These are phyloP conservation scores for Sebastes elongatus DNA, from an alignment of 2,797 vertebrate genomes.

Conservation along the genomic window DNA sequence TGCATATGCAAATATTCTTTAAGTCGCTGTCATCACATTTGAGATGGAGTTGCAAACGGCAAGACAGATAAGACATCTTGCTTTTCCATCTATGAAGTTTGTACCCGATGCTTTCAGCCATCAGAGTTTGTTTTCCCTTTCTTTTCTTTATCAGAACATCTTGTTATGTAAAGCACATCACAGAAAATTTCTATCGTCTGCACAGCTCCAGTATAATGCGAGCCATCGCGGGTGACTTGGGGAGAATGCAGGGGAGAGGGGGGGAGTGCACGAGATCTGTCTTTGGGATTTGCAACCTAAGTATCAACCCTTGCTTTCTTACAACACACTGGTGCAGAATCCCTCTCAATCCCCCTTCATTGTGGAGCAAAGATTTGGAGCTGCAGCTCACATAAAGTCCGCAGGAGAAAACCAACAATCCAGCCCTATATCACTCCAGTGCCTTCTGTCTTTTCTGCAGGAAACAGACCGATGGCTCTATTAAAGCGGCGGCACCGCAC, in stretches of 20 bases:
- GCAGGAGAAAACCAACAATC: slow-evolving; percentile 54
- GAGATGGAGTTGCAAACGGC: slow-evolving; percentile 31
- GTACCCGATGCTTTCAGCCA: slow-evolving; percentile 8
- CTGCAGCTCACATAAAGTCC: slow-evolving; percentile 59
- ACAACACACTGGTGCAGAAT: slow-evolving; percentile 61
- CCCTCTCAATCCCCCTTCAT: slow-evolving; percentile 59
- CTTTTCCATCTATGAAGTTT: slow-evolving; percentile 40
- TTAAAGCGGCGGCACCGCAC: slow-evolving; percentile 67
- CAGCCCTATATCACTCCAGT: too few relatives aligned
- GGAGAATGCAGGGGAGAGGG: slow-evolving; percentile 44
- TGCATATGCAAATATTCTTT: slow-evolving; percentile 43
- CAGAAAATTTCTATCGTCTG: slow-evolving; percentile 46
- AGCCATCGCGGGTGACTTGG: slow-evolving; percentile 41
- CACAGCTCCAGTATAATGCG: slow-evolving; percentile 44
- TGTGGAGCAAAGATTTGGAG: slow-evolving; percentile 69
- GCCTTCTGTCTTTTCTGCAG: slow-evolving; percentile 66
- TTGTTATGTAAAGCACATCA: slow-evolving; percentile 58
- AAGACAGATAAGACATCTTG: slow-evolving; percentile 29
- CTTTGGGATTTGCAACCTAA: slow-evolving; percentile 60
- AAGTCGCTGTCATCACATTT: slow-evolving; percentile 19
- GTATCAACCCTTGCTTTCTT: slow-evolving; percentile 50
- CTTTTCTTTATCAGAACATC: slow-evolving; percentile 37
- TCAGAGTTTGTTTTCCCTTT: neutral
- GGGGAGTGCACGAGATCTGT: slow-evolving; percentile 23
- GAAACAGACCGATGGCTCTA: slow-evolving; percentile 75